Evolutionary conservation across 2,888 invertebrate genomes (phyloP).

Genomic region (Sarcophaga subvicina): DNA sequence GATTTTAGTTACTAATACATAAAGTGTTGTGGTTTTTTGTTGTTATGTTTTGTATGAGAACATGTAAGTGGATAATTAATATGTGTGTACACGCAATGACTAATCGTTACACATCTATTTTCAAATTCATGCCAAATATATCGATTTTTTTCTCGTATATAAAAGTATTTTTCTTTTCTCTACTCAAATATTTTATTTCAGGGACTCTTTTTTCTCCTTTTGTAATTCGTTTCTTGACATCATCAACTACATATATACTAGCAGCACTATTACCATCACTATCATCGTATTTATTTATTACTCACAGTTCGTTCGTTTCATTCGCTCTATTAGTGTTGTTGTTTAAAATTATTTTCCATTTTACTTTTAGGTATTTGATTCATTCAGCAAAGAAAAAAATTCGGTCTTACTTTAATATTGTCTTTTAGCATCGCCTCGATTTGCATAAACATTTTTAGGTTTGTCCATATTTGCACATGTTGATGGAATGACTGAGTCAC

Average conservation of each 20-base stretch:
- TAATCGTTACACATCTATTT: slow-evolving; percentile 39
- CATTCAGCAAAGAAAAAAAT: slow-evolving; percentile 15
- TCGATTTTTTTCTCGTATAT: slow-evolving; percentile 58
- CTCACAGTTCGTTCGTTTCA: no score
- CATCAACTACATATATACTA: slow-evolving; percentile 10
- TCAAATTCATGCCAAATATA: slow-evolving; percentile 48
- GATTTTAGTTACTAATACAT: neutral
- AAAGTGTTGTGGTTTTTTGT: neutral
- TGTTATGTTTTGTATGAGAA: neutral
- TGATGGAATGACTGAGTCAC: slow-evolving; percentile 37
- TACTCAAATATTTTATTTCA: neutral
- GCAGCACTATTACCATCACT: slow-evolving; percentile 3
- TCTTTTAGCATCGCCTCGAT: slow-evolving; percentile 5
- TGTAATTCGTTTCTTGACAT: slow-evolving; percentile 17
- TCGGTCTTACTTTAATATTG: slow-evolving; percentile 9
- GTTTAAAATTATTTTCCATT: slow-evolving; percentile 56
- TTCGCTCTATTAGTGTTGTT: neutral
- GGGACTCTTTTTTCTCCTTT: slow-evolving; percentile 9
- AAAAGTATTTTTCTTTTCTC: slow-evolving; percentile 27
- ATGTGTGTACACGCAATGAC: slow-evolving; percentile 50
- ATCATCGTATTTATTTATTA: neutral
- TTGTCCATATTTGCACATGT: slow-evolving; percentile 54
- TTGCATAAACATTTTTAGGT: neutral
- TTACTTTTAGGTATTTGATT: slow-evolving; percentile 42
- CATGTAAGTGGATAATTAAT: neutral